Conservation (phyloP, 2,888 invertebrate genomes). For the Metacarcinus magister region DNA sequence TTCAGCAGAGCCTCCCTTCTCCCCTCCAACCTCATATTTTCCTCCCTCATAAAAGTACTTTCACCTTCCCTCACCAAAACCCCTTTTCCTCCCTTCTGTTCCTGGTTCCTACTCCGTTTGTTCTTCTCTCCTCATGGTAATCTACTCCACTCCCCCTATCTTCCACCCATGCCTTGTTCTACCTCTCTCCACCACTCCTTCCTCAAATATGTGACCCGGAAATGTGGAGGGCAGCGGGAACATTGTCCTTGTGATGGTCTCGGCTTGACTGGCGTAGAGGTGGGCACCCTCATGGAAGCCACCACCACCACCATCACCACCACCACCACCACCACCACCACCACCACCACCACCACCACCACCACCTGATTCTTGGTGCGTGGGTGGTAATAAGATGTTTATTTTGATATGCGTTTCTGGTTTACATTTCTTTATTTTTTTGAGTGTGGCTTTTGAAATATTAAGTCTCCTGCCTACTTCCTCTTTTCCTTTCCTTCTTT, state of each 20-base stretch:
- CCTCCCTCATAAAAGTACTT: no score
- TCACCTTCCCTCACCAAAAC: neutral
- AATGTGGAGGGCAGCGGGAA: neutral
- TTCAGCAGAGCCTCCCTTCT: neutral
- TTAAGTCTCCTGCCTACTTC: neutral
- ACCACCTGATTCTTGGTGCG: neutral
- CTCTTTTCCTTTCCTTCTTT: neutral
- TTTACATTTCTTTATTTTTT: neutral
- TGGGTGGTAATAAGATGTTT: neutral
- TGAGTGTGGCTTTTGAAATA: neutral
- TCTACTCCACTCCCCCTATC: neutral
- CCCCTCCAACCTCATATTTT: neutral
- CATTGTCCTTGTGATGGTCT: conserved; percentile 1
- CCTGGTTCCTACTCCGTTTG: neutral
- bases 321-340: neutral
- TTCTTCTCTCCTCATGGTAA: neutral
- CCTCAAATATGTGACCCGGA: conserved; percentile 28
- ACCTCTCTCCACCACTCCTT: neutral
- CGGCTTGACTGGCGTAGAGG: neutral
- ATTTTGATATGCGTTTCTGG: neutral
- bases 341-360: neutral
- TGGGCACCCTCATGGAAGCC: neutral
- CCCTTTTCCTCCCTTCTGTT: neutral
- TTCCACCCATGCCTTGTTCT: neutral
- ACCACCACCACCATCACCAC: neutral